Percentiles rank a stretch among this genome's conserved stretches.
Conservation (phyloP, 2,797 vertebrate genomes). For the Micropoecilia bifurca region DNA sequence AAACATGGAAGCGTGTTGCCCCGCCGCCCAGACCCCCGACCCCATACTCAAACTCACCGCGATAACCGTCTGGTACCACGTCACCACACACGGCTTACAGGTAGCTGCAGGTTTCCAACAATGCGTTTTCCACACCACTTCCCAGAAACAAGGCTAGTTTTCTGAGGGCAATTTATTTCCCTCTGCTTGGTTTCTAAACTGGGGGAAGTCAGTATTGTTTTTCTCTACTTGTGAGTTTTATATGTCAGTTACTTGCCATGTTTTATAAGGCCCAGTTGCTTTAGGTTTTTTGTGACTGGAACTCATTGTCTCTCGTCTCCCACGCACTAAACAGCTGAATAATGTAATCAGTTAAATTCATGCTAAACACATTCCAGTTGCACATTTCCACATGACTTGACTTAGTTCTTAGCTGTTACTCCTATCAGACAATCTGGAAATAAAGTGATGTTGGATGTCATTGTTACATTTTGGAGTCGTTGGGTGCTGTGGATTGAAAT, state of each 20-base stretch:
- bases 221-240: background rate
- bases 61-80: constrained; percentile 85
- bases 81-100: constrained; percentile 88
- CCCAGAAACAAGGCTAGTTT: background rate
- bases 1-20: constrained; percentile 91
- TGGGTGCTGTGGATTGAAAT: background rate
- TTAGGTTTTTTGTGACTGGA: background rate
- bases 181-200: background rate
- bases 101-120: constrained; percentile 66
- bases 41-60: constrained; percentile 85
- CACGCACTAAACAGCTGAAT: background rate
- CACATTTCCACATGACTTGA: background rate
- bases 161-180: background rate
- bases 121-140: background rate
- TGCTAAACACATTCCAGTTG: background rate
- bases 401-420: background rate
- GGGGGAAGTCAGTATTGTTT: background rate
- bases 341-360: background rate
- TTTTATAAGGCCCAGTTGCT: background rate
- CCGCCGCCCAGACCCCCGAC: constrained; percentile 81
- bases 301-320: background rate
- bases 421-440: background rate
- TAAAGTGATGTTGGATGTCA: background rate
- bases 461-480: background rate
- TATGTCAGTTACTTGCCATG: background rate